Base-by-base conservation (phyloP, 2,888 invertebrate genomes). In the Strigamia maritima region DNA sequence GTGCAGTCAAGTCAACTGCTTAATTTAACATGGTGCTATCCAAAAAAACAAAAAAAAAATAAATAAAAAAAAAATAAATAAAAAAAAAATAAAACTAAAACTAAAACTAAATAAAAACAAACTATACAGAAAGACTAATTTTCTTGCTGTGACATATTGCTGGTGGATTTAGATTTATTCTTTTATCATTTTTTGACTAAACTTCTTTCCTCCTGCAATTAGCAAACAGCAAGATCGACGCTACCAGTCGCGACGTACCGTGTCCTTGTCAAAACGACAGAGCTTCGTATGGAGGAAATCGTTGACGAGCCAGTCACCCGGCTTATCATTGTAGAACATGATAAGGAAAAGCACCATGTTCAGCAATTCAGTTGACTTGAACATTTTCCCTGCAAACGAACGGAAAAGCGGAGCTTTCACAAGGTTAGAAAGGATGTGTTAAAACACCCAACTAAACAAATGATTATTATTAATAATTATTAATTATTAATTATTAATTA, bases 301-400 rank as follows among this genome's bases (percentile, higher is more conserved):
- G 83, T 96, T 95, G 12, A 98, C 87, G 10, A 98, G 88, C 98
- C 98, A 98, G 85, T 98, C 98, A 0, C 97, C 95, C 0, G 98
- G 98, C 87, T 97, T 95, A 84, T 97, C 95, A 84, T 92, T 92
- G 87, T 95, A 94, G 86, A 98, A 98, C 90, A 98, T 92, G 85
- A 98, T 91, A 83, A 98, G 93, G 86, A 96, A 98, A 82, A 94
- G 93, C 70, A 95, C 91, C 81, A 98, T 89, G 88, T 92, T 92
- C 0, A 93, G 92, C 26, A 98, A 87, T 84, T 96, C 94, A 0
- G 92, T 90, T 19, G 94, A 93, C 84, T 93, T 92, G 86, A 98
- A 97, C 89, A 98, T 90, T 89, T 89, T 88, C 3, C 89, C 87
- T 83, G 82, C 54, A 82, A 82, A 79, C 44, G 10, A 54, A 74